Percentiles rank a stretch among this genome's conserved stretches.
Conservation (phyloP, 2,113 vertebrate species). For the Halichoeres trimaculatus region DNA sequence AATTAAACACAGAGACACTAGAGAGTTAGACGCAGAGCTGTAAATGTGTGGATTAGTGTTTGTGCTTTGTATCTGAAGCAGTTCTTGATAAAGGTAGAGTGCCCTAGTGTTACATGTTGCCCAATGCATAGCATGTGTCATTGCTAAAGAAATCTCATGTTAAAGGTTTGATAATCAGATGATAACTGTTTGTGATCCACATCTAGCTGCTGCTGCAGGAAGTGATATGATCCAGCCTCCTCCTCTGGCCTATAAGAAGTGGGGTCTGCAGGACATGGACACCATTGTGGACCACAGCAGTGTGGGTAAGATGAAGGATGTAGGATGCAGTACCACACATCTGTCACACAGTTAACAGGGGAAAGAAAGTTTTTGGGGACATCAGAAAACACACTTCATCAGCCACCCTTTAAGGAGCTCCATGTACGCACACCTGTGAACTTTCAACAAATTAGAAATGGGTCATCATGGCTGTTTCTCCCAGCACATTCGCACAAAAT, state of each 20-base stretch:
- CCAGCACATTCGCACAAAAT: no score
- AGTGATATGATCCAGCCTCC: slow-evolving; percentile 95
- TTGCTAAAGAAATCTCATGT: not conserved
- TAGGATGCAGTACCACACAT: no score
- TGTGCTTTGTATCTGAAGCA: not conserved
- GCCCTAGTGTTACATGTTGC: not conserved
- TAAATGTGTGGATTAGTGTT: not conserved
- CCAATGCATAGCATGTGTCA: not conserved
- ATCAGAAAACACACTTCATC: no score
- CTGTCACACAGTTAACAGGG: no score
- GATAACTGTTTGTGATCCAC: slow-evolving; percentile 1
- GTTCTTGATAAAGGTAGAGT: not conserved
- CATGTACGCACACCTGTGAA: no score
- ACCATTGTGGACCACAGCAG: slow-evolving; percentile 93
- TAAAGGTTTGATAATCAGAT: not conserved
- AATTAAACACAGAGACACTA: not conserved
- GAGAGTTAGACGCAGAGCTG: not conserved
- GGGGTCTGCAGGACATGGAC: slow-evolving; percentile 97
- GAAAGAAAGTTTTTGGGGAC: no score
- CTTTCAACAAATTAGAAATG: no score
- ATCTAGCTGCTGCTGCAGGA: slow-evolving; percentile 93
- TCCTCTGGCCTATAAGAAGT: slow-evolving; percentile 97
- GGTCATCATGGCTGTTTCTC: no score
- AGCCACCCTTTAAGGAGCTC: no score
- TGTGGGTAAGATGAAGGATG: slow-evolving; percentile 85